Base-by-base conservation (phyloP, 2,888 invertebrate genomes). In the Luperina testacea region DNA sequence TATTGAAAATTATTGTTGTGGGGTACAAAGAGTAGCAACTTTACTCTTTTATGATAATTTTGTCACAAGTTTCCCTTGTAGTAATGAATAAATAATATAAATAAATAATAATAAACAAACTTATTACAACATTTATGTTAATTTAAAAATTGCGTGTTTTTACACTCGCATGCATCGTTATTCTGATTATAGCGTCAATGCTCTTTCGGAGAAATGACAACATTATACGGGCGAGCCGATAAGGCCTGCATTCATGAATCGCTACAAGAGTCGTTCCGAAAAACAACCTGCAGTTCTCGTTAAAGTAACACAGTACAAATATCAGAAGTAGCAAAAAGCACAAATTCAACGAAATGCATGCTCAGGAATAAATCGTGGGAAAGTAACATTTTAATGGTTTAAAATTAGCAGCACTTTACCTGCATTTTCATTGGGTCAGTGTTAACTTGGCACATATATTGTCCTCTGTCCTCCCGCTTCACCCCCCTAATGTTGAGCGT, bases 391-490 rank as follows among this genome's bases (percentile, higher is more conserved):
- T 72, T 69, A 77, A 81, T 78, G 72, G 78, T 45, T 76, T 65
- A 24, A 68, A 85, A 85, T 82, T 72, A 80, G 77, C 61, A 77
- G 75, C 71, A 84, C 72, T 87, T 96, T 97, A 98, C 99, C 98
- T 99, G 99, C 98, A 98, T 99, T 97, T 98, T 98, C 98, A 99
- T 98, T 71, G 99, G 99, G 95, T 99, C 98, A 80, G 99, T 99
- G 96, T 99, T 99, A 92, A 99, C 98, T 97, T 99, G 99, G 97
- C 99, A 99, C 99, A 99, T 99, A 95, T 99, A 99, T 94, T 98
- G 98, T 91, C 99, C 99, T 83, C 98, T 97, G 96, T 99, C 99
- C 94, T 98, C 98, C 90, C 98, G 97, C 93, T 98, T 98, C 89
- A 98, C 99, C 89, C 98, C 98, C 89, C 98, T 97, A 93, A 99